Evolutionary conservation across 1,140 invertebrate species (phyloP), one percentile per base, ranked within the genome.

Genomic region (Aphelenchoides avenae): DNA sequence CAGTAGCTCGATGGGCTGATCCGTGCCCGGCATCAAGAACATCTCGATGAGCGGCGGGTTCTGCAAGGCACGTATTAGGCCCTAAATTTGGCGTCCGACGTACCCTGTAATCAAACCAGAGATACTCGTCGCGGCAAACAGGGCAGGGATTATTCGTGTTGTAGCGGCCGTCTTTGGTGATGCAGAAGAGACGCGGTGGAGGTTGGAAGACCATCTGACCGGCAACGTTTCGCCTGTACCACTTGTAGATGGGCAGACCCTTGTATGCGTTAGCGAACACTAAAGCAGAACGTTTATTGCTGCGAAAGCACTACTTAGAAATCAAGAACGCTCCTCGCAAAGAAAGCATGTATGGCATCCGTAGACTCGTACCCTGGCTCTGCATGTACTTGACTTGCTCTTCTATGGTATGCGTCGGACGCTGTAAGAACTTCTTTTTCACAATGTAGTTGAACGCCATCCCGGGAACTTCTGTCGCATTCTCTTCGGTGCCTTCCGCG

Each of bases 21-120:
- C 64, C 9, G 74, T 75, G n/a, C 74, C 73, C 11, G 57, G 39
- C 9, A 46, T 47, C n/a, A 75, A 37, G 47, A 75, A 75, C 42
- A 71, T 67, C 46, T 77, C 56, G 30, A 75, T 68, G 24, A 75
- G 50, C 13, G 53, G 39, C 9, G 73, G 73, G 57, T 75, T 75
- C 52, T 77, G 34, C n/a, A 53, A 61, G 41, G 31, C n/a, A 5
- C 9, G 22, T 60, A 20, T 18, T 18, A 18, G 6, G 24, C 22
- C 26, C 3, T 43, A 22, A 15, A 2, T 54, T 13, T 7, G n/a
- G 18, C 22, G 4, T 2, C 3, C 9, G 41, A 66, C 63, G 48
- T 26, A 68, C 68, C 26, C 70, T 53, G 52, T 75, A 75, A 53
- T 75, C 71, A 48, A 75, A 75, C 51, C 69, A 75, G 5, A 75